Base-by-base conservation (phyloP, 2,888 invertebrate genomes). In the Hirtodrosophila cameraria region DNA sequence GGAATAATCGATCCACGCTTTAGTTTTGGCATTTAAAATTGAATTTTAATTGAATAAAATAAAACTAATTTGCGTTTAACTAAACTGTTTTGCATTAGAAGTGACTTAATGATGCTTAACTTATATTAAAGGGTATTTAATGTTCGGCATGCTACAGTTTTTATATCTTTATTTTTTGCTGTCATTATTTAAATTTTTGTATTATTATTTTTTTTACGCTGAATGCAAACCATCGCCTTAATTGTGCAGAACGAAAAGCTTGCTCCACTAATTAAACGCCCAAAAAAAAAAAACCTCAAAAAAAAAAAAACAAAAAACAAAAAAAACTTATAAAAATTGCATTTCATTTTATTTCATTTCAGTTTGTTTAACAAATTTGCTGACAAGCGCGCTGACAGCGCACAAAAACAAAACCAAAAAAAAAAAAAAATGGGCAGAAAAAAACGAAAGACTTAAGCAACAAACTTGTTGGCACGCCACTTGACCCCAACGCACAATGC, bases 351-450 rank as follows among this genome's bases (percentile, higher is more conserved):
- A 68, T 68, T 80, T 83, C 72, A 80, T 75, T 77, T 80, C 80
- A 66, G 83, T 83, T 80, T 80, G 77, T 80, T 80, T 79, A 77
- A 79, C 80, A 81, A 81, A 81, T 84, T 81, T 75, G 78, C 78
- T 84, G 80, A 81, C 80, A 80, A 72, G 78, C 70, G 46, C 67
- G 75, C 84, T 79, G 83, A 79, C 80, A 79, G 79, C 76, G 73
- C 54, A 65, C 71, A 73, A 57, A 36, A 63, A 54, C 49, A 60
- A 33, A 35, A 49, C 11, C 45, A 27, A 43, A 27, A 8, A 25
- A 33, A 31, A 39, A 33, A 55, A 54, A 28, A 41, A 13, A 20
- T 23, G n/a, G n/a, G 12, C 7, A 15, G n/a, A 27, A 65, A 38
- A 63, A 69, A 76, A 76, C 64, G 78, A 78, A 82, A 72, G 81